Conservation (phyloP, 2,797 vertebrate genomes). For the Spinus pinus region DNA sequence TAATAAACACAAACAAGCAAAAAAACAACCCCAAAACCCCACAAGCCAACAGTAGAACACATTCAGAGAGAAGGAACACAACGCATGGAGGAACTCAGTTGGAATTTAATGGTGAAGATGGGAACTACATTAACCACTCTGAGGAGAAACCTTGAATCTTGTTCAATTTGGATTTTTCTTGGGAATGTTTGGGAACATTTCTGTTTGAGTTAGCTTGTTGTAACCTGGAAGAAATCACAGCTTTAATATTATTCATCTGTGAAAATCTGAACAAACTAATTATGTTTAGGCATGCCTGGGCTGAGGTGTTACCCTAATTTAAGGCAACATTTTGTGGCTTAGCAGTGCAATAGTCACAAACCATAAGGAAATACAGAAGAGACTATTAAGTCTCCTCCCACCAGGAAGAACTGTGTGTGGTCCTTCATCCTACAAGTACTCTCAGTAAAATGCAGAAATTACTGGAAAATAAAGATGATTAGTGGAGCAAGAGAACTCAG, state of each 20-base stretch:
- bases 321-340: slow-evolving; percentile 26
- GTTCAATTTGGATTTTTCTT: neutral
- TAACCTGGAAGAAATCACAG: slow-evolving; percentile 35
- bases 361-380: neutral
- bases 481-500: neutral
- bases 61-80: neutral
- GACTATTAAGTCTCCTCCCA: neutral
- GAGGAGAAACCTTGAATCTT: neutral
- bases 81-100: neutral
- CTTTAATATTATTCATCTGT: neutral
- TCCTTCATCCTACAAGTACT: neutral
- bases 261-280: slow-evolving; percentile 14
- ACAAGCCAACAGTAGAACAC: neutral
- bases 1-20: neutral
- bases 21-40: neutral
- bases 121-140: neutral
- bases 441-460: neutral
- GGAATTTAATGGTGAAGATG: neutral
- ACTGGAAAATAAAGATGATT: neutral
- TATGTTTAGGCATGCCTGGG: slow-evolving; percentile 13
- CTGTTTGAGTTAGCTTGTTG: neutral
- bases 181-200: neutral
- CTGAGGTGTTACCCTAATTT: slow-evolving; percentile 35
- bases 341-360: slow-evolving; percentile 1
- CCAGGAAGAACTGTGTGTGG: slow-evolving; percentile 38